Evolutionary conservation across 2,797 vertebrate genomes (phyloP), one percentile per base, ranked within the genome.

Genomic region (Rhabdophis nuchalis): DNA sequence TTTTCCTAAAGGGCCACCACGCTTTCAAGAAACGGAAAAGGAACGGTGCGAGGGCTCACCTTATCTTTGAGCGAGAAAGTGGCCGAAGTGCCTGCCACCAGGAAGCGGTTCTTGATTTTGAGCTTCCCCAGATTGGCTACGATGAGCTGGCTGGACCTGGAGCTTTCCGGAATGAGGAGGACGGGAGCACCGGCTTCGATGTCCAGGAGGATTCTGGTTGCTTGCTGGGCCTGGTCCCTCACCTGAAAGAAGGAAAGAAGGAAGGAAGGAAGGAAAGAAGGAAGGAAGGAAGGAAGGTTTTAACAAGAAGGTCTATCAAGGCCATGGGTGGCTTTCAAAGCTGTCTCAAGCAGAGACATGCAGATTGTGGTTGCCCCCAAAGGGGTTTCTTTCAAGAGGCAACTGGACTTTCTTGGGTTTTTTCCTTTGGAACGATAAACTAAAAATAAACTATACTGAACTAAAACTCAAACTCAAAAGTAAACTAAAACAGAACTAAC

Each of bases 81-180:
- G 25, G 99, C 99, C 0, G 96, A 97, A 89, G 97, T 96, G 60
- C 98, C 98, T 0, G 98, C 98, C 72, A 98, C 97, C 53, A 99
- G 97, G 96, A 99, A 99, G 85, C 95, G 95, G 97, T 99, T 99
- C 96, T 98, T 98, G 56, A 99, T 98, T 96, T 97, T 98, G 94
- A 99, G 98, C 93, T 99, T 99, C 29, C 99, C 99, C 25, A 99
- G 97, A 94, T 99, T 99, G 93, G 98, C 99, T 87, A 99, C 99
- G 90, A 99, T 98, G 4, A 99, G 98, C 91, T 98, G 98, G 11
- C 98, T 98, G 0, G 99, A 99, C 92, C 95, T 97, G 0, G 99
- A 99, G 96, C 98, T 99, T 95, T 99, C 99, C 1, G 99, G 99
- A 94, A 99, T 98, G 0, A 99, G 97, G 32, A 99, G 98, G 56